phyloP scores from a whole-genome alignment of 2,113 vertebrate species.

The Polypterus bichir region DNA sequence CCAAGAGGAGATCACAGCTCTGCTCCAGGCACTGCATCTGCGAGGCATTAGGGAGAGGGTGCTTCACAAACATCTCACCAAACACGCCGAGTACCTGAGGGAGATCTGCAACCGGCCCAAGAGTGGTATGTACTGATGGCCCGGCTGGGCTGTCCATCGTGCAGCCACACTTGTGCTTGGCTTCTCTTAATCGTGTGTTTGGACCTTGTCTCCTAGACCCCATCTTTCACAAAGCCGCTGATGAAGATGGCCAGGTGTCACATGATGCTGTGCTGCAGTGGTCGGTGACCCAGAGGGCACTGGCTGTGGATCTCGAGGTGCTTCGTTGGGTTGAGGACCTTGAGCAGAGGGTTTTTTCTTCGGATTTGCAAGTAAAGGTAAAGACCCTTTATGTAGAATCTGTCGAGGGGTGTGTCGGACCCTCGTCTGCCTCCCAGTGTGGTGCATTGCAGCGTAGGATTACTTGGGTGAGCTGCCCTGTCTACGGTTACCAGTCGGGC shows the following conservation, averaged over 20 bases:
- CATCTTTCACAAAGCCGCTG: slow-evolving; percentile 55
- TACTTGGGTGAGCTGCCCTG: too few species aligned
- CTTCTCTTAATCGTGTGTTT: neutral
- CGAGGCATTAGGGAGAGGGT: slow-evolving; percentile 79
- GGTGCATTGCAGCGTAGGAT: too few species aligned
- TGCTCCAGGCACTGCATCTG: slow-evolving; percentile 67
- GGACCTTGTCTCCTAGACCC: slow-evolving; percentile 41
- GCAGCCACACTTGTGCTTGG: neutral
- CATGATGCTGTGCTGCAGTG: slow-evolving; percentile 57
- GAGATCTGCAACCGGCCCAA: slow-evolving; percentile 63
- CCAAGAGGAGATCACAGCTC: slow-evolving; percentile 61
- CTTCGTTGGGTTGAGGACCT: slow-evolving; percentile 88
- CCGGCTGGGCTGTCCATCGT: neutral
- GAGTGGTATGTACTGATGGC: slow-evolving; percentile 46
- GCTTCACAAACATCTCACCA: slow-evolving; percentile 82
- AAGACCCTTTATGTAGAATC: neutral
- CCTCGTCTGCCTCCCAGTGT: too few species aligned
- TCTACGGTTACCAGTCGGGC: too few species aligned
- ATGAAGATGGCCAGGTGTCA: slow-evolving; percentile 32
- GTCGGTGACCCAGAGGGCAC: slow-evolving; percentile 61
- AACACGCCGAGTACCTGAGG: slow-evolving; percentile 77
- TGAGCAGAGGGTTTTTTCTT: slow-evolving; percentile 71
- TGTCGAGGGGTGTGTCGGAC: too few species aligned
- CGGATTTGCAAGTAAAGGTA: slow-evolving; percentile 84
- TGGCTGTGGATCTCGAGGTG: slow-evolving; percentile 61